Percentiles rank a stretch among this genome's conserved stretches.
These are phyloP conservation scores for Athene noctua DNA, from an alignment of 2,113 vertebrate species.

Conservation along the genomic window DNA sequence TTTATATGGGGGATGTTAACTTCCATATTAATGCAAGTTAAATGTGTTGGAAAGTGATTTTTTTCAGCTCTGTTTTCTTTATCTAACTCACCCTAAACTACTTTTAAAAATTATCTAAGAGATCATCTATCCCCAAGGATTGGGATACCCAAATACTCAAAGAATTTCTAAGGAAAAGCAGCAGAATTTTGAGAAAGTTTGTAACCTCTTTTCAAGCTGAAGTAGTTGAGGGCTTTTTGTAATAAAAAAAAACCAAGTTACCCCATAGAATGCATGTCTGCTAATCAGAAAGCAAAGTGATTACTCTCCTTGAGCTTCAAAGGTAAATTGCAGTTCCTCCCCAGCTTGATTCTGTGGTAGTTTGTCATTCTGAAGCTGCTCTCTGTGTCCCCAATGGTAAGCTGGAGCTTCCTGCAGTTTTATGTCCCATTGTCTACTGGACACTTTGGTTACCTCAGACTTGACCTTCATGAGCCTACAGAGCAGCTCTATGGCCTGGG, in stretches of 20 bases:
- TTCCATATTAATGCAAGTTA: neutral
- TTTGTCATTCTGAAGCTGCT: neutral
- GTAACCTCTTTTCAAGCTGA: neutral
- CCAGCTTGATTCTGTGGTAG: neutral
- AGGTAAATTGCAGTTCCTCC: neutral
- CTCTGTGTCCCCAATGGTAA: neutral
- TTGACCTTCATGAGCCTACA: too few relatives aligned
- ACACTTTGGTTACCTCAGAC: neutral
- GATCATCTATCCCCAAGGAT: neutral
- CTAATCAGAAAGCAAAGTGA: neutral
- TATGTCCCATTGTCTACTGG: rapidly evolving
- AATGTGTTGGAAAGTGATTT: neutral
- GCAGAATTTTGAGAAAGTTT: neutral
- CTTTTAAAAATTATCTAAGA: neutral
- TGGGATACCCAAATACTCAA: neutral
- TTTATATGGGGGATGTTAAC: neutral
- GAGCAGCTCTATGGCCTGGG: rapidly evolving
- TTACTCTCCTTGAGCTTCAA: neutral
- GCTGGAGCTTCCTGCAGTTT: neutral
- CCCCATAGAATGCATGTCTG: neutral
- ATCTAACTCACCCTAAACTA: neutral
- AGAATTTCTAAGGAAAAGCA: neutral
- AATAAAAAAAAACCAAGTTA: neutral
- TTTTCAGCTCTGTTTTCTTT: neutral
- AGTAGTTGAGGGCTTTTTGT: neutral